Base-by-base conservation (phyloP, 2,888 invertebrate genomes). In the Ophion ventricosus region DNA sequence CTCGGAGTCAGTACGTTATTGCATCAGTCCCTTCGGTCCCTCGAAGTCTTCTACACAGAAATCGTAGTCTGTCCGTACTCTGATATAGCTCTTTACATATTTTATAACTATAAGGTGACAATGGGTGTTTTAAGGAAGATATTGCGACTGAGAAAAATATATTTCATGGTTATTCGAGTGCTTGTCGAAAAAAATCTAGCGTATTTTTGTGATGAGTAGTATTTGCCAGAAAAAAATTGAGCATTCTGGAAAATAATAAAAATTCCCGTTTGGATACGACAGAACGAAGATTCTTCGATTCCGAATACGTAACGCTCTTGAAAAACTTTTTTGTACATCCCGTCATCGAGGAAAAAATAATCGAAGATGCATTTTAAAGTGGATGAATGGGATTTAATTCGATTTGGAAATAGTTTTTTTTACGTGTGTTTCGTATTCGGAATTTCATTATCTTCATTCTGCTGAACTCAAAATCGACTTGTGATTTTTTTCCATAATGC, bases 11-110 rank as follows among this genome's bases (percentile, higher is more conserved):
- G 82, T 84, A 84, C 75, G 78, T 84, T 84, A 84, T 84, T 84
- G 84, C 84, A 80, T 84, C 84, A 84, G 84, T 81, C 84, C 84
- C 84, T 84, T 84, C 84, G 82, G 82, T 84, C 84, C 84, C 84
- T 84, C 84, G 75, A 79, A 82, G 82, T 84, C 56, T 81, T 78
- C 74, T 76, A 78, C 10, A 3, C n/a, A 29, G 40, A n/a, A 76
- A 76, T 25, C 10, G 17, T 29, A 29, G 25, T 17, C 40, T 1
- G 67, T 80, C 61, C 49, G 67, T 57, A 35, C 66, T 57, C 40
- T 26, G 66, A 67, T 57, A 57, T 40, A 40, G 40, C 66, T 11
- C 23, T 63, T 64, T 64, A 49, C 20, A 7, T 43, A 66, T 69
- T 66, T 17, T 63, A 10, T n/a, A n/a, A n/a, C n/a, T n/a, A n/a